Conservation (phyloP, 1,140 invertebrate species). For the Nasonia longicornis region DNA sequence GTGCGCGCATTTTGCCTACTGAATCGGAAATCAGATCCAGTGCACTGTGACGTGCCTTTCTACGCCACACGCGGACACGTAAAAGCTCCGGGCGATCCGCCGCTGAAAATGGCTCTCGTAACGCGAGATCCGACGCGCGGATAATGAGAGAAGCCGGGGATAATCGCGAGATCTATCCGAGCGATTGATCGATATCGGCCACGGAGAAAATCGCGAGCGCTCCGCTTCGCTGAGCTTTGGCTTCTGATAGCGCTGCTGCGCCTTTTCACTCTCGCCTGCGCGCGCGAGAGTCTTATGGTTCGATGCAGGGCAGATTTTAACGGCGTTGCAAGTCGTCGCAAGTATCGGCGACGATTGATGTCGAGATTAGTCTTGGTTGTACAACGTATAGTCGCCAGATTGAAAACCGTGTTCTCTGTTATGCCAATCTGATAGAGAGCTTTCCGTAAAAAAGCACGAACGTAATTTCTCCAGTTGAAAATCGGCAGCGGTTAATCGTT, state of each 20-base stretch:
- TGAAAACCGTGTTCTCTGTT: too few species aligned
- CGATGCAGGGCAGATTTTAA: neutral
- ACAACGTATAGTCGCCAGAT: too few species aligned
- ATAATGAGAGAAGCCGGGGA: neutral
- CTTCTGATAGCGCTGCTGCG: too few species aligned
- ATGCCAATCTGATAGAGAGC: too few species aligned
- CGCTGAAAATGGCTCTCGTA: too few species aligned
- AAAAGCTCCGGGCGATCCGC: neutral
- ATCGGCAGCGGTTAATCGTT: too few species aligned
- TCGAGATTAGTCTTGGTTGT: too few species aligned
- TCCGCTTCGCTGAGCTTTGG: neutral
- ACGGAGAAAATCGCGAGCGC: neutral
- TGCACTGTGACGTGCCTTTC: conserved; percentile 16
- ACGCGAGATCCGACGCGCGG: neutral
- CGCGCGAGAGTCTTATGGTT: too few species aligned
- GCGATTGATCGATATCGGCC: conserved; percentile 16
- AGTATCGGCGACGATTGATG: too few species aligned
- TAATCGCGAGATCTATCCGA: neutral
- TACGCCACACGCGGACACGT: neutral
- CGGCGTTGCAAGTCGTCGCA: neutral
- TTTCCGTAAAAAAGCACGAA: too few species aligned
- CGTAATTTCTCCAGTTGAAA: too few species aligned
- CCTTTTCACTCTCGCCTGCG: too few species aligned
- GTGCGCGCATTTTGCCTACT: neutral
- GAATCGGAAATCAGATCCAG: conserved; percentile 31